Evolutionary conservation across 2,888 invertebrate species (phyloP).

Genomic region (Perizoma affinitatum): DNA sequence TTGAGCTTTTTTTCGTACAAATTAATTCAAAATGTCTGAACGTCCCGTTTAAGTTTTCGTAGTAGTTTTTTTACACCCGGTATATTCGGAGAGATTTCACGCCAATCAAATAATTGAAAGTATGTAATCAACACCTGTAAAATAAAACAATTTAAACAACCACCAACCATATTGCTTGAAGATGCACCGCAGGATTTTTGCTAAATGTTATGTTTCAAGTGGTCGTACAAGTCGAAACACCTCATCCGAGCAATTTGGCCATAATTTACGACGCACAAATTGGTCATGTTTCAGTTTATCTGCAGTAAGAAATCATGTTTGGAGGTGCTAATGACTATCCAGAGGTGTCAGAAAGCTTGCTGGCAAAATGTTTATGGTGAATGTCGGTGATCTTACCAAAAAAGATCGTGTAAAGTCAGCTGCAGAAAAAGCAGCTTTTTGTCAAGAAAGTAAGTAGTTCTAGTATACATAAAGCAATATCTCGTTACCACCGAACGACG

Average conservation of each 20-base stretch:
- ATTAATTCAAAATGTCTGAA: no score
- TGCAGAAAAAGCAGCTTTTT: no score
- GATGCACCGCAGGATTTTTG: constrained; percentile 32
- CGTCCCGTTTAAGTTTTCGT: no score
- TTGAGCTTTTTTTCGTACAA: no score
- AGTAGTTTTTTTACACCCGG: no score
- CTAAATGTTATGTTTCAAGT: constrained; percentile 47
- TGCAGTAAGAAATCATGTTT: constrained; percentile 25
- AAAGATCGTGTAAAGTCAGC: no score
- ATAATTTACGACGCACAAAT: constrained; percentile 47
- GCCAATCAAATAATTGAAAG: constrained; percentile 11
- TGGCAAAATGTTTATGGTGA: background rate
- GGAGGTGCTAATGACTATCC: constrained; percentile 23
- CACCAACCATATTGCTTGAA: constrained; percentile 31
- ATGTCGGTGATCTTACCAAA: no score
- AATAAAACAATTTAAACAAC: constrained; percentile 33
- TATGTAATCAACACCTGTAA: constrained; percentile 29
- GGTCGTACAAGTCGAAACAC: constrained; percentile 40
- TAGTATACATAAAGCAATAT: no score
- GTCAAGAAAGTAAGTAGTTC: no score
- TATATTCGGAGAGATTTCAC: constrained; percentile 4
- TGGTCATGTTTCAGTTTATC: constrained; percentile 41
- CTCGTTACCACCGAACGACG: no score
- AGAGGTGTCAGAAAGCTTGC: constrained; percentile 24
- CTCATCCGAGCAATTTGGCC: constrained; percentile 39